Conservation (phyloP, 2,797 vertebrate genomes). For the Peromyscus attwateri region DNA sequence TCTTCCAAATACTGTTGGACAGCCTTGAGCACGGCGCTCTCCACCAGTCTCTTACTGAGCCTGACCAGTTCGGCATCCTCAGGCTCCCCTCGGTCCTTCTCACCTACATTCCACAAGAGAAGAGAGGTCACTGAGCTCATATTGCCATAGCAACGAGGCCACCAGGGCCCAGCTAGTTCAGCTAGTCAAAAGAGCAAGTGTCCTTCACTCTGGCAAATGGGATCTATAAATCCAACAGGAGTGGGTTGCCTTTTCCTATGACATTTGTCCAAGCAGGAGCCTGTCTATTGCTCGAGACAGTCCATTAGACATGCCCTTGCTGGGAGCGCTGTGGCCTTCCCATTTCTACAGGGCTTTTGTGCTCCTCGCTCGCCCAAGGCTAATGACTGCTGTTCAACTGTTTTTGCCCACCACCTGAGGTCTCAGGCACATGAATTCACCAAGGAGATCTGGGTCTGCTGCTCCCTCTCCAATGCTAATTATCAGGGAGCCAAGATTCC, state of each 20-base stretch:
- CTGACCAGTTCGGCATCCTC: constrained; percentile 97
- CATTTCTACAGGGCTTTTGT: not conserved
- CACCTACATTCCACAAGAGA: constrained; percentile 93
- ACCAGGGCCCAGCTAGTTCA: constrained; percentile 60
- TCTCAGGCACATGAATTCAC: not conserved
- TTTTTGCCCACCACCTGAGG: not conserved
- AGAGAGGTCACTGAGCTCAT: constrained; percentile 87
- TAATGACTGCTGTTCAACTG: not conserved
- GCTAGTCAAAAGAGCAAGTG: constrained; percentile 65
- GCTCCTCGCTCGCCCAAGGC: not conserved
- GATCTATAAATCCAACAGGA: constrained; percentile 62
- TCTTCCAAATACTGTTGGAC: constrained; percentile 98
- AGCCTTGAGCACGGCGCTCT: constrained; percentile 96
- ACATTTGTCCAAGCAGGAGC: constrained; percentile 45
- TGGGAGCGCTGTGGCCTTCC: not conserved
- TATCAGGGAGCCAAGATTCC: not conserved
- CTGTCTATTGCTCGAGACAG: constrained; percentile 42
- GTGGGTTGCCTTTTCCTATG: constrained; percentile 45
- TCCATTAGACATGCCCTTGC: not conserved
- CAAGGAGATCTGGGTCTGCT: not conserved
- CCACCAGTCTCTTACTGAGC: constrained; percentile 97
- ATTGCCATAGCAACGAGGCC: constrained; percentile 74
- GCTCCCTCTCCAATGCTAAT: not conserved
- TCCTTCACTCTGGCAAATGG: constrained; percentile 37
- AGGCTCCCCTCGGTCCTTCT: constrained; percentile 92